Conservation (phyloP, 2,113 vertebrate genomes). For the Lathamus discolor region DNA sequence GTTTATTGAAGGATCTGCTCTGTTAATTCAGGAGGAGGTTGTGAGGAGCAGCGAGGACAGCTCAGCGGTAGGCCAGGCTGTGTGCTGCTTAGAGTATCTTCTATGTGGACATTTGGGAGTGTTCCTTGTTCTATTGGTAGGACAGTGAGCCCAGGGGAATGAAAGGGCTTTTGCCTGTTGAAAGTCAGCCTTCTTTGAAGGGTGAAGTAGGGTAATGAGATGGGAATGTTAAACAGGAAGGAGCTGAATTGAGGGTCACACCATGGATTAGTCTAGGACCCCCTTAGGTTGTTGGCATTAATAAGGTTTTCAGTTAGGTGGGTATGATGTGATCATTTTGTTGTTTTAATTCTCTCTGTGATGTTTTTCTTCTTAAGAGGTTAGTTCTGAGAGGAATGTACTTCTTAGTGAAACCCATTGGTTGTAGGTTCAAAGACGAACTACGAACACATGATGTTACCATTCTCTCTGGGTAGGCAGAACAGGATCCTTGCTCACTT, state of each 20-base stretch:
- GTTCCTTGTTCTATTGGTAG: not conserved
- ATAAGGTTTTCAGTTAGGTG: not conserved
- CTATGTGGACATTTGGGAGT: not conserved
- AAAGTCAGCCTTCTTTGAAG: not conserved
- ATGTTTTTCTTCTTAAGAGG: not conserved
- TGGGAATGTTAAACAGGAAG: not conserved
- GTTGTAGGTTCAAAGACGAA: not conserved
- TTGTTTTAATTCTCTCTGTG: not conserved
- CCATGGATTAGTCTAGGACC: not conserved
- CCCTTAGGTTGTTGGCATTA: not conserved
- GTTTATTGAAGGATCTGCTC: not conserved
- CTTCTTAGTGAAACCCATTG: not conserved
- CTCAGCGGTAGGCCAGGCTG: not conserved
- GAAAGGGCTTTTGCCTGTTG: not conserved
- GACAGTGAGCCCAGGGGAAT: not conserved
- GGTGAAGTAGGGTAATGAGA: not conserved
- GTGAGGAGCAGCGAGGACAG: not conserved
- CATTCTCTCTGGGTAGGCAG: not conserved
- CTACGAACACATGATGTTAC: not conserved
- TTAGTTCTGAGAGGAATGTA: too few species aligned
- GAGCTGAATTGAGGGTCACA: not conserved
- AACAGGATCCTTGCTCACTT: not conserved
- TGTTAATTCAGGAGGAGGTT: accelerated
- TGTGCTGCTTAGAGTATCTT: not conserved
- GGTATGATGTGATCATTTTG: not conserved